A percentile compares a stretch with the other conserved stretches of the same genome.
Conservation (phyloP, 2,113 vertebrate species). For the Ammodytes marinus region DNA sequence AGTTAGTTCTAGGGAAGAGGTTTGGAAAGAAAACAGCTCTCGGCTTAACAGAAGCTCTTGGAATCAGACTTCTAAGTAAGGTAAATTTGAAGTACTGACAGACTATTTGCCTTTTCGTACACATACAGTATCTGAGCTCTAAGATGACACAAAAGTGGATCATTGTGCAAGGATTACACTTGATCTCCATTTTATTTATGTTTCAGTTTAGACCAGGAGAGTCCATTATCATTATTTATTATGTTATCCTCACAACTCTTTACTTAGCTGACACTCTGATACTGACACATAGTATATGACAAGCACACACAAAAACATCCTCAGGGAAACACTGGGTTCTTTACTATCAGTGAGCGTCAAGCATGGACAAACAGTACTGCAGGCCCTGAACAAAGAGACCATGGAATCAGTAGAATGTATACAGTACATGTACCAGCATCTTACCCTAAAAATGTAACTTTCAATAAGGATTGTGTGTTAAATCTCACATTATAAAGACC, state of each 20-base stretch:
- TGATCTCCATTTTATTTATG: not conserved
- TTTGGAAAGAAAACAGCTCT: not conserved
- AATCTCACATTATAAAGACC: constrained; percentile 23
- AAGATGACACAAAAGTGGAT: not conserved
- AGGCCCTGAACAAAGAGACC: not conserved
- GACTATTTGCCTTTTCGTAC: not conserved
- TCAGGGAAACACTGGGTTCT: not conserved
- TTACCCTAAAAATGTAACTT: constrained; percentile 9
- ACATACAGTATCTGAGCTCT: not conserved
- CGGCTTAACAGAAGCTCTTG: not conserved
- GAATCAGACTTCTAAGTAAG: not conserved
- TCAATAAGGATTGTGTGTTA: not conserved
- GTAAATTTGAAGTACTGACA: not conserved
- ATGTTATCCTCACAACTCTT: not conserved
- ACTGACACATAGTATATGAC: not conserved
- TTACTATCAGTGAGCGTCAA: not conserved
- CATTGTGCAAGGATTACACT: not conserved
- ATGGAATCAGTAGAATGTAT: not conserved
- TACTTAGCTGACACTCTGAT: not conserved
- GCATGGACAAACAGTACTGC: not conserved
- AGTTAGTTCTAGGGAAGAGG: not conserved
- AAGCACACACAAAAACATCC: not conserved
- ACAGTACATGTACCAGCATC: not conserved
- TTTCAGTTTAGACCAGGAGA: not conserved
- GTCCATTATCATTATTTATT: not conserved